phyloP scores from a whole-genome alignment of 2,113 vertebrate species.

The Morone saxatilis region DNA sequence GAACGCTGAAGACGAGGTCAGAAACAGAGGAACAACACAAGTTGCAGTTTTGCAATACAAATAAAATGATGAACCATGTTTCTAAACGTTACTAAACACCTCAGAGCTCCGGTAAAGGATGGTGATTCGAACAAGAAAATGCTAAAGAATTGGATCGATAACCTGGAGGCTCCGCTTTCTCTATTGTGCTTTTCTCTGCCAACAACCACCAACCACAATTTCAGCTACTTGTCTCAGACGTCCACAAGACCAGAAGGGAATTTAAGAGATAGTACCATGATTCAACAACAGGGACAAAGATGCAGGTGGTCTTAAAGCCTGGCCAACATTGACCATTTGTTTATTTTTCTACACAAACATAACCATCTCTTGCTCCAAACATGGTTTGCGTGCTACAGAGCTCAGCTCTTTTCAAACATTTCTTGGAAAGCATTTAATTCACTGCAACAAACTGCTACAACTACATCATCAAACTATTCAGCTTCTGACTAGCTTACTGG shows the following conservation, averaged over 20 bases:
- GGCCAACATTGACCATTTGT: slow-evolving; percentile 63
- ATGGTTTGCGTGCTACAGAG: slow-evolving; percentile 50
- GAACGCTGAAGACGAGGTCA: background rate
- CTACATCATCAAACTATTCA: slow-evolving; percentile 43
- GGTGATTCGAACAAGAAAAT: slow-evolving; percentile 9
- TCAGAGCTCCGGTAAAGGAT: background rate
- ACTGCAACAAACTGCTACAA: slow-evolving; percentile 56
- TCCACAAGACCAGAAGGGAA: background rate
- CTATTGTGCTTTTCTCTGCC: slow-evolving; percentile 10
- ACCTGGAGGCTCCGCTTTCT: slow-evolving; percentile 18
- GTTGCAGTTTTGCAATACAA: background rate
- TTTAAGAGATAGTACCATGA: slow-evolving; percentile 21
- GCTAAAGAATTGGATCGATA: background rate
- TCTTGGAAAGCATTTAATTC: slow-evolving; percentile 50
- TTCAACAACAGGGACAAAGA: slow-evolving; percentile 32
- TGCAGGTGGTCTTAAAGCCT: slow-evolving; percentile 60
- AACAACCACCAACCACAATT: slow-evolving; percentile 9
- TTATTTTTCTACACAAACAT: slow-evolving; percentile 55
- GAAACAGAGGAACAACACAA: slow-evolving; percentile 1
- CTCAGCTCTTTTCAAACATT: slow-evolving; percentile 60
- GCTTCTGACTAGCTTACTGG: slow-evolving; percentile 23
- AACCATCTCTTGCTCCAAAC: slow-evolving; percentile 46
- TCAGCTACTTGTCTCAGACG: slow-evolving; percentile 16
- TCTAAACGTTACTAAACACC: background rate
- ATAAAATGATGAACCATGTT: background rate